Evolutionary conservation across 2,797 vertebrate species (phyloP).

Genomic region (Hydrophis major): DNA sequence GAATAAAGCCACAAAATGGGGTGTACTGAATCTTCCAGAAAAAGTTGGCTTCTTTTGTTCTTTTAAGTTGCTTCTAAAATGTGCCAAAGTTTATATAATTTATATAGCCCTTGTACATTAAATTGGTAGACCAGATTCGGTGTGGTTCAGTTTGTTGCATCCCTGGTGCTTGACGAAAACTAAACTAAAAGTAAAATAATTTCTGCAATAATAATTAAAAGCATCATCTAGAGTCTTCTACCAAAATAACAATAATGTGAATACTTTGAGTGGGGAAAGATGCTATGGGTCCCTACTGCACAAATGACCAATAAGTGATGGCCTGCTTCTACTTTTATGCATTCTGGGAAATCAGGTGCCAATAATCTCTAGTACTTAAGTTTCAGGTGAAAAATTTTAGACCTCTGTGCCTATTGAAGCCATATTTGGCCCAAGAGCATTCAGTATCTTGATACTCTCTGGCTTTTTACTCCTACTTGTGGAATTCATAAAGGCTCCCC

Average conservation of each 20-base stretch:
- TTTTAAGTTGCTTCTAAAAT: not conserved
- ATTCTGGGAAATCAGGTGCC: not conserved
- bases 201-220: not conserved
- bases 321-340: not conserved
- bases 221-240: not conserved
- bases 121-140: not conserved
- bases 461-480: not conserved
- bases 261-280: not conserved
- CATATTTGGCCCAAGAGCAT: not conserved
- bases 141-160: not conserved
- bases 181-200: not conserved
- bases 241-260: not conserved
- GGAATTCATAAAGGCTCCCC: not conserved
- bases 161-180: not conserved
- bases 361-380: not conserved
- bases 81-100: not conserved
- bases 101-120: not conserved
- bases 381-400: not conserved
- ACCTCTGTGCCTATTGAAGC: not conserved
- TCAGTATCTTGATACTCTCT: not conserved
- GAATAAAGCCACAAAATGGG: not conserved
- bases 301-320: not conserved
- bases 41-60: not conserved
- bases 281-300: not conserved
- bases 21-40: not conserved